A percentile compares a stretch with the other conserved stretches of the same genome.
phyloP scores from a whole-genome alignment of 2,113 vertebrate species.

The Oreochromis aureus region DNA sequence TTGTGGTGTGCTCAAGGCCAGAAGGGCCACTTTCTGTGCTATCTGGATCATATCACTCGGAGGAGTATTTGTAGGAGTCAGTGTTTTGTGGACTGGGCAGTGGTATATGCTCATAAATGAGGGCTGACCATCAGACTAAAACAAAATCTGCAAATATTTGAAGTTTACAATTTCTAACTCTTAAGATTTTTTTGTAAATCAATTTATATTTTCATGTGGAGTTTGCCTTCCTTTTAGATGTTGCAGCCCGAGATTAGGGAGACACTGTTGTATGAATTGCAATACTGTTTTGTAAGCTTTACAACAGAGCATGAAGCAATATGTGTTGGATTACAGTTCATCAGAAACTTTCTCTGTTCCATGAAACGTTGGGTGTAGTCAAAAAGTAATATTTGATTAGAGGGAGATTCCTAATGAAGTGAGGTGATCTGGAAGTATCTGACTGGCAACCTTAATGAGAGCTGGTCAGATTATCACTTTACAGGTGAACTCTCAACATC shows the following conservation, averaged over 20 bases:
- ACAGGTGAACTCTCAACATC: neutral
- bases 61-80: neutral
- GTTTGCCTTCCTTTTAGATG: neutral
- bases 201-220: neutral
- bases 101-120: neutral
- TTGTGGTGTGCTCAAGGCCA: neutral
- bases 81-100: neutral
- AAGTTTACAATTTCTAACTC: neutral
- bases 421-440: neutral
- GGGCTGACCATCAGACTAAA: neutral
- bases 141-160: neutral
- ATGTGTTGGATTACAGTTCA: neutral
- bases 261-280: neutral
- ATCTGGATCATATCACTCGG: rapidly evolving
- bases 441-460: neutral
- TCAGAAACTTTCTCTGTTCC: neutral
- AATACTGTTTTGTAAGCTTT: neutral
- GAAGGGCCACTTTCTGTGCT: neutral
- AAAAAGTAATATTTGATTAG: neutral
- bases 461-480: neutral
- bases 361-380: neutral
- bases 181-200: neutral
- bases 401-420: neutral
- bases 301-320: neutral
- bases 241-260: neutral